Evolutionary conservation across 2,888 invertebrate species (phyloP), one percentile per base, ranked within the genome.

Genomic region (Carterocephalus palaemon): DNA sequence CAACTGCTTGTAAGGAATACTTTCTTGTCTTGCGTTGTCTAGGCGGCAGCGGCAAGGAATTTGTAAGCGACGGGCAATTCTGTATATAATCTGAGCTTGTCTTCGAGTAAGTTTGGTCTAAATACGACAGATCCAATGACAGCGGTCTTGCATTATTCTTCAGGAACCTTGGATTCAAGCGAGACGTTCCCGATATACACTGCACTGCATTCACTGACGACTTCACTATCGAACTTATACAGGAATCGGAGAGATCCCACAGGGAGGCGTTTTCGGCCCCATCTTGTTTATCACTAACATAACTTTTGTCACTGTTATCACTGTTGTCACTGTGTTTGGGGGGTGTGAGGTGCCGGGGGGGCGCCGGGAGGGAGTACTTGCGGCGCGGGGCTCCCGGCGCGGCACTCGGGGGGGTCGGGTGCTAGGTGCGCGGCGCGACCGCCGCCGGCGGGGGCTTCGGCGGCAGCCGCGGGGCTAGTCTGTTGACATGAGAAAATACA

Each of bases 361-460:
- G 52, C 46, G 49, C 43, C 22, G 34, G 56, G 42, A 47, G 37
- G 12, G 13, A 47, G 29, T 50, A 38, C 43, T 51, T 48, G 51
- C 46, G 52, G 45, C 19, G 50, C 42, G 34, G 45, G 29, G 47
- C 8, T 29, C 7, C 33, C 33, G 39, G 26, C 33, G 29, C 15
- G 9, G 34, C 13, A 34, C 8, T 13, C 33, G 45, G 20, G 36
- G 39, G 41, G 17, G 38, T 39, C 17, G n/a, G 41, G 28, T 46
- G 70, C 65, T 70, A 75, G 48, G 74, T 68, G 46, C 71, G 69
- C 50, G 72, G 71, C 48, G 69, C 67, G 4, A 66, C 60, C 9
- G 66, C 65, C 26, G 70, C 64, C 33, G 75, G 59, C 26, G 69
- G 62, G 9, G 82, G 82, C 63, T 81, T 82, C 13, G 81, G 83